phyloP scores from a whole-genome alignment of 2,113 vertebrate genomes.

The Tor tambroides region DNA sequence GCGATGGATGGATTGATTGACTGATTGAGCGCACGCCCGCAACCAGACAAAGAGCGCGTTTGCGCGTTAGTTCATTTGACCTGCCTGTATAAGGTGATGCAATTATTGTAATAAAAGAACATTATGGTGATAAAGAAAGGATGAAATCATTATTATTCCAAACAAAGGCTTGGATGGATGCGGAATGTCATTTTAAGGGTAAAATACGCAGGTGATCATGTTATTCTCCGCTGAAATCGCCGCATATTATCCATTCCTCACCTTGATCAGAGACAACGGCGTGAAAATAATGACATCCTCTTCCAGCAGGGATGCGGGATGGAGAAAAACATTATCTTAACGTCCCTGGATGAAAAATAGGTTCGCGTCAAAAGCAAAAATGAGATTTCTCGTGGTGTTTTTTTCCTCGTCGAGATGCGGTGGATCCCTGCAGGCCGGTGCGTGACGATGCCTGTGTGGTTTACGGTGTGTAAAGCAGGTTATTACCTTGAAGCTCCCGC shows the following conservation, averaged over 20 bases:
- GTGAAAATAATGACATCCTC: slow-evolving; percentile 24
- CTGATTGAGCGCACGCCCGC: slow-evolving; percentile 28
- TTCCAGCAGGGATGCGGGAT: slow-evolving; percentile 13
- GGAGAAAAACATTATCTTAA: slow-evolving; percentile 17
- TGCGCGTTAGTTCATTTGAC: slow-evolving; percentile 46
- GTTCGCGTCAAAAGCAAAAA: background rate
- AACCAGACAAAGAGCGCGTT: slow-evolving; percentile 40
- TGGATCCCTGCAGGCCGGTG: slow-evolving; percentile 42
- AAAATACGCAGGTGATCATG: slow-evolving; percentile 23
- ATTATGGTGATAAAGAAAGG: background rate
- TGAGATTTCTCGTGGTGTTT: background rate
- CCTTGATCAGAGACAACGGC: slow-evolving; percentile 42
- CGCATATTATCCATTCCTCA: slow-evolving; percentile 50
- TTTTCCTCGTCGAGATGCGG: slow-evolving; percentile 35
- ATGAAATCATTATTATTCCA: background rate
- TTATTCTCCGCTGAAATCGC: slow-evolving; percentile 45
- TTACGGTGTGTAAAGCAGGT: slow-evolving; percentile 54
- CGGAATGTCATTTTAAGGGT: slow-evolving; percentile 29
- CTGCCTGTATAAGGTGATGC: slow-evolving; percentile 29
- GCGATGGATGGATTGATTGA: slow-evolving; percentile 33
- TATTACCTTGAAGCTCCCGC: slow-evolving; percentile 56
- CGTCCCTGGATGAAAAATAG: background rate
- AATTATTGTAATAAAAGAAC: slow-evolving; percentile 29
- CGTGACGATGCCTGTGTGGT: slow-evolving; percentile 46
- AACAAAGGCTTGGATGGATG: slow-evolving; percentile 19